Evolutionary conservation across 2,888 invertebrate species (phyloP).

Genomic region (Apamea monoglypha): DNA sequence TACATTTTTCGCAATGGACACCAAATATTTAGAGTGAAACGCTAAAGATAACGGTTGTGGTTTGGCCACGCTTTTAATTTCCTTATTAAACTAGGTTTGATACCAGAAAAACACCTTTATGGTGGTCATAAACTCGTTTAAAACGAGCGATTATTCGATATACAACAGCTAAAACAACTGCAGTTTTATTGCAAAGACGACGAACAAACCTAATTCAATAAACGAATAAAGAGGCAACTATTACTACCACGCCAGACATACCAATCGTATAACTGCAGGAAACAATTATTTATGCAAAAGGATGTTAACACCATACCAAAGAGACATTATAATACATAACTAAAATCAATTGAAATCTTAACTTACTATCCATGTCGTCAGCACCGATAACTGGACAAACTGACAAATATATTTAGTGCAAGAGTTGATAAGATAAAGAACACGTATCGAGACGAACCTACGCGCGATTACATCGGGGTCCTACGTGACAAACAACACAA

Average conservation of each 20-base stretch:
- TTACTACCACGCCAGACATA: constrained; percentile 39
- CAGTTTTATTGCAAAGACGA: constrained; percentile 27
- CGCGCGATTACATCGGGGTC: constrained; percentile 65
- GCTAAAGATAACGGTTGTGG: constrained; percentile 24
- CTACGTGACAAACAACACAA: constrained; percentile 63
- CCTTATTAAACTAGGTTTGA: constrained; percentile 17
- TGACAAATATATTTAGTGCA: constrained; percentile 75
- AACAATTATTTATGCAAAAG: constrained; percentile 65
- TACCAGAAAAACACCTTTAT: constrained; percentile 19
- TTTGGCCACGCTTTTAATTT: constrained; percentile 10
- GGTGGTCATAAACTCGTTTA: constrained; percentile 9
- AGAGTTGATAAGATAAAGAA: constrained; percentile 80
- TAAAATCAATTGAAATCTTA: constrained; percentile 64
- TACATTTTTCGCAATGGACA: constrained; percentile 30
- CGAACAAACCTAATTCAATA: constrained; percentile 38
- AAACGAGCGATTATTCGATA: background rate
- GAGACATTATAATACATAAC: constrained; percentile 44
- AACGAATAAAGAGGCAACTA: constrained; percentile 25
- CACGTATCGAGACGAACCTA: constrained; percentile 68
- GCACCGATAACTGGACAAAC: constrained; percentile 73
- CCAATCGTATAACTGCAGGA: constrained; percentile 55
- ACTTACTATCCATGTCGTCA: constrained; percentile 80
- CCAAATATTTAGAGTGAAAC: constrained; percentile 16
- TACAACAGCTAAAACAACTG: constrained; percentile 14
- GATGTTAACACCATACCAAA: constrained; percentile 49